Base-by-base conservation (phyloP, 2,113 vertebrate species). In the Stigmatopora nigra region DNA sequence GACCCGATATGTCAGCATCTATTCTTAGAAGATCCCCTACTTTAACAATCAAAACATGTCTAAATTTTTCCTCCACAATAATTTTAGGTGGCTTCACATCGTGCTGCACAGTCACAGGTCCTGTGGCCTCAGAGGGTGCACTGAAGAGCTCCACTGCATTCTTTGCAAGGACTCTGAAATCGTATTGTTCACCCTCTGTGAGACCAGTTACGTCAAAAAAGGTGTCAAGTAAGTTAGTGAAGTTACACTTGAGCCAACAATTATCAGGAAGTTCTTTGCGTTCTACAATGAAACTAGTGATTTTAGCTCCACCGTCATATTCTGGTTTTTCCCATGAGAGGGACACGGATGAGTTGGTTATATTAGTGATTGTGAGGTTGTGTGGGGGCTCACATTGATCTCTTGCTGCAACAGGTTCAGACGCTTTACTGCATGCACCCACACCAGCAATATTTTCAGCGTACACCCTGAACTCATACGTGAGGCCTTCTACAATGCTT, bases 161-260 rank as follows among this genome's bases (percentile, higher is more conserved):
- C 82, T 91, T 98, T 81, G 97, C 95, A 82, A 94, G 94, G 52
- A 98, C 90, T 48, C 65, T 93, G 87, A 99, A 99, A 80, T 98
- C 95, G 61, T 98, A 99, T 77, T 93, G 84, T 64, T 93, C 92
- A 76, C 92, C 93, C 90, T 98, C 97, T 51, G 89, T 93, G 49
- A 98, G 94, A 71, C 92, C 93, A 68, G 93, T 94, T 63, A 98
- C 91, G 55, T 98, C 95, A 67, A 97, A 93, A 78, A 86, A 98
- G 45, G 93, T 98, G 85, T 98, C 95, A 84, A 92, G 90, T 55
- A 99, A 78, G 57, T 93, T 98, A 53, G 93, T 95, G 80, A 94
- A 99, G 82, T 98, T 99, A 80, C 95, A 98, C 73, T 99, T 99
- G 20, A 98, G 88, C 97, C 97, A 99, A 65, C 94, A 93, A 44